Conservation (phyloP, 1,140 invertebrate species). For the Apis dorsata region DNA sequence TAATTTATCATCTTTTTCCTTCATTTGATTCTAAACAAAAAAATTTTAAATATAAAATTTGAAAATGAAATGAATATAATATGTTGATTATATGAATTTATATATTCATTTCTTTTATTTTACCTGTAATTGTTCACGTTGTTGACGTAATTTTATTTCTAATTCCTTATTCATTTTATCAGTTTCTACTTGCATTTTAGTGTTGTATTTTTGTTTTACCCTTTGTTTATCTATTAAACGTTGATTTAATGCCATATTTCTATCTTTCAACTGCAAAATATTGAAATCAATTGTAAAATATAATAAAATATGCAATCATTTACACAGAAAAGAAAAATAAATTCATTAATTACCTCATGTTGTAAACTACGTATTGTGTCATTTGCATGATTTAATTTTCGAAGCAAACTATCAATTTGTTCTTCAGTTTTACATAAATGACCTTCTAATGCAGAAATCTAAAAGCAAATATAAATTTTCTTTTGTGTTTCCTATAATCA, state of each 20-base stretch:
- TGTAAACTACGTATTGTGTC: constrained; percentile 77
- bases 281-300: not conserved
- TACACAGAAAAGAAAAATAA: not conserved
- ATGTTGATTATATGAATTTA: not conserved
- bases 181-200: constrained; percentile 85
- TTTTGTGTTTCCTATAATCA: not conserved
- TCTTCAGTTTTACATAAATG: constrained; percentile 76
- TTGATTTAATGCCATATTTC: constrained; percentile 86
- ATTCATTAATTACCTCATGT: constrained; percentile 72
- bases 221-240: constrained; percentile 88
- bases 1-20: constrained; percentile 80
- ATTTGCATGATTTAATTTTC: constrained; percentile 79
- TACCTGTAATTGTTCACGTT: constrained; percentile 84
- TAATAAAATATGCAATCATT: constrained; percentile 11
- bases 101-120: not conserved
- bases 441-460: constrained; percentile 78
- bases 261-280: constrained; percentile 81
- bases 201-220: constrained; percentile 86
- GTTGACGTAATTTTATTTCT: constrained; percentile 83
- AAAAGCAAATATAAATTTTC: constrained; percentile 34
- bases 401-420: constrained; percentile 74
- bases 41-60: not conserved
- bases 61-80: too few relatives aligned
- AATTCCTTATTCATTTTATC: constrained; percentile 85
- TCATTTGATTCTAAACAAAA: constrained; percentile 75